Percentiles rank a stretch among this genome's conserved stretches.
These are phyloP conservation scores for Lethrus apterus DNA, from an alignment of 1,140 invertebrate genomes.

Conservation along the genomic window DNA sequence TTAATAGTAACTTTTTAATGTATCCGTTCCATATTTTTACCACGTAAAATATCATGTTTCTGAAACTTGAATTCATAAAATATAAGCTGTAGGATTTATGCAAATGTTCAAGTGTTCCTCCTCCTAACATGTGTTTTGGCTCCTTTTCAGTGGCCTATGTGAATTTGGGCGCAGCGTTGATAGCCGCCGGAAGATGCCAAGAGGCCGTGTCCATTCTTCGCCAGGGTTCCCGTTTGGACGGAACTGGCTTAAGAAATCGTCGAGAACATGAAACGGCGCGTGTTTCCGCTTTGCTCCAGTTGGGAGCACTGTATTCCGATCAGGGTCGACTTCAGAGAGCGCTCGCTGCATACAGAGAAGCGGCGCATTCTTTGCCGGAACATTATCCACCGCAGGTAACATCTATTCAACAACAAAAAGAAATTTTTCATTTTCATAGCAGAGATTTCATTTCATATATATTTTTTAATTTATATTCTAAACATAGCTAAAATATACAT, in stretches of 20 bases:
- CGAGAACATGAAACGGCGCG: constrained; percentile 82
- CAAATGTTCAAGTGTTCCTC: too few relatives aligned
- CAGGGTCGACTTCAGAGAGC: constrained; percentile 77
- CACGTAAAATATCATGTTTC: too few relatives aligned
- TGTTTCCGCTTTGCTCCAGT: constrained; percentile 84
- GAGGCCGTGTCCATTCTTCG: constrained; percentile 79
- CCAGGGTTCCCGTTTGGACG: constrained; percentile 76
- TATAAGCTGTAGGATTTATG: too few relatives aligned
- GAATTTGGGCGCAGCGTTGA: constrained; percentile 83
- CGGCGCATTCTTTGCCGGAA: constrained; percentile 69
- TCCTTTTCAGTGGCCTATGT: constrained; percentile 92
- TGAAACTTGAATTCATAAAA: too few relatives aligned
- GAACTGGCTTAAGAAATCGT: constrained; percentile 79
- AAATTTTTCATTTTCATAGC: too few relatives aligned
- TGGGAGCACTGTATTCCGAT: constrained; percentile 84
- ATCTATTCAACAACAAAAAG: too few relatives aligned
- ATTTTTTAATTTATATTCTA: too few relatives aligned
- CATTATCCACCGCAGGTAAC: constrained; percentile 74
- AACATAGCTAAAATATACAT: too few relatives aligned
- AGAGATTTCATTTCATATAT: too few relatives aligned
- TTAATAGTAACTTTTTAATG: too few relatives aligned
- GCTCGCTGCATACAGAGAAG: constrained; percentile 82
- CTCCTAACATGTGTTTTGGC: too few relatives aligned
- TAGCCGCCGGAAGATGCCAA: constrained; percentile 68
- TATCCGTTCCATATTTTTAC: too few relatives aligned